phyloP scores from a whole-genome alignment of 2,113 vertebrate genomes.

The Leucoraja erinaceus region DNA sequence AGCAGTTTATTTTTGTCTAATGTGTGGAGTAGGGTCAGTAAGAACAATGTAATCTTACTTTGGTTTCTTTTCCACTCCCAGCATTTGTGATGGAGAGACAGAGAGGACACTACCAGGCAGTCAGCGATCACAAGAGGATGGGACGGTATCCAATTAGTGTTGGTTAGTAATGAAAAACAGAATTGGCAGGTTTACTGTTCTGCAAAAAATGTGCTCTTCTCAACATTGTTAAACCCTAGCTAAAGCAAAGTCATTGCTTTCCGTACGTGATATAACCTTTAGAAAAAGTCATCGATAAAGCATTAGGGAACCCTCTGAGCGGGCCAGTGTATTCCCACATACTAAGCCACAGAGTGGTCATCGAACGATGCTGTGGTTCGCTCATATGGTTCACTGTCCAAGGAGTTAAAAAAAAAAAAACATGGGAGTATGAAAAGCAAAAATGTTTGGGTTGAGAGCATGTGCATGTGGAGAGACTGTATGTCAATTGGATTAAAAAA shows the following conservation, averaged over 20 bases:
- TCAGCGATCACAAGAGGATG: conserved; percentile 36
- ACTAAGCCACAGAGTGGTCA: neutral
- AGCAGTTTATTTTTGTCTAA: conserved; percentile 19
- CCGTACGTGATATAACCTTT: conserved; percentile 28
- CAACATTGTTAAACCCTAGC: conserved; percentile 35
- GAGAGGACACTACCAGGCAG: conserved; percentile 38
- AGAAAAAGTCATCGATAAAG: neutral
- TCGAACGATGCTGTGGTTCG: neutral
- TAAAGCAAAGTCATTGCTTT: conserved; percentile 36
- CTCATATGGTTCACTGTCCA: neutral
- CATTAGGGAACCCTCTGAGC: neutral
- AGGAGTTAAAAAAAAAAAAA: too few species aligned
- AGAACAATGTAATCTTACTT: conserved; percentile 37
- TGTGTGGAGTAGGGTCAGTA: conserved; percentile 30
- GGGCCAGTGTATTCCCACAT: neutral
- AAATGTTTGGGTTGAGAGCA: conserved; percentile 19
- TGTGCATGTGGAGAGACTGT: neutral
- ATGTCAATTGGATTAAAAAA: conserved; percentile 7
- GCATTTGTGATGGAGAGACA: conserved; percentile 38
- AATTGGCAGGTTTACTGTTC: conserved; percentile 38
- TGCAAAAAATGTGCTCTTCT: conserved; percentile 28
- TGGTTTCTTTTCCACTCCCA: conserved; percentile 38
- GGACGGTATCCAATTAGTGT: conserved; percentile 38
- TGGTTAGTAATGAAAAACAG: conserved; percentile 37
- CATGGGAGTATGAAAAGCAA: neutral